Percentiles rank a stretch among this genome's conserved stretches.
These are phyloP conservation scores for Siniperca undulata DNA, from an alignment of 2,797 vertebrate species.

Conservation along the genomic window DNA sequence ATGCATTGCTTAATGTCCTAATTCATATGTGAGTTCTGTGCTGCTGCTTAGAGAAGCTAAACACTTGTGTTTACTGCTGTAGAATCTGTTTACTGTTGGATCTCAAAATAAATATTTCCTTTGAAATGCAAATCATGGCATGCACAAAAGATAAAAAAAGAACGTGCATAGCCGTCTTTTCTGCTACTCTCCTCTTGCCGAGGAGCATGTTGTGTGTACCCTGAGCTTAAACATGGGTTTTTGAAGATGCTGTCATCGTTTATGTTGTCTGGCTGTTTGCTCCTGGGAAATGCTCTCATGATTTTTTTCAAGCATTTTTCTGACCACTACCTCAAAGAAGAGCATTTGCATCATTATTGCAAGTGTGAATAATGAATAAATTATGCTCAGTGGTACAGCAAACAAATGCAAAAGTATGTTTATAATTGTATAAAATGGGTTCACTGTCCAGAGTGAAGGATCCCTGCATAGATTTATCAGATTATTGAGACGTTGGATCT, in stretches of 20 bases:
- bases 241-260: conserved; percentile 40
- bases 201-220: conserved; percentile 35
- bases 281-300: conserved; percentile 11
- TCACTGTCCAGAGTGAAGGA: conserved; percentile 28
- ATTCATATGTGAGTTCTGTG: conserved; percentile 32
- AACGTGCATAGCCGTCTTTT: conserved; percentile 20
- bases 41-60: conserved; percentile 39
- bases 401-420: conserved; percentile 38
- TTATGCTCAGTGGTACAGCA: conserved; percentile 17
- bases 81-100: conserved; percentile 50
- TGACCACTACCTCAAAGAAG: conserved; percentile 35
- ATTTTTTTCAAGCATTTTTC: conserved; percentile 8
- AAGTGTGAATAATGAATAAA: conserved; percentile 51
- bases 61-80: conserved; percentile 39
- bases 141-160: conserved; percentile 45
- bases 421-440: conserved; percentile 18
- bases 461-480: conserved; percentile 37
- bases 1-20: conserved; percentile 38
- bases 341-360: conserved; percentile 49
- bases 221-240: conserved; percentile 41
- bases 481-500: conserved; percentile 48
- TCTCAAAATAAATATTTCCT: conserved; percentile 71
- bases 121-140: conserved; percentile 72
- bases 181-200: conserved; percentile 21
- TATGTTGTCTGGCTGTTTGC: conserved; percentile 37